Evolutionary conservation across 2,797 vertebrate species (phyloP), one percentile per base, ranked within the genome.

Genomic region (Paramormyrops hopkinsi): DNA sequence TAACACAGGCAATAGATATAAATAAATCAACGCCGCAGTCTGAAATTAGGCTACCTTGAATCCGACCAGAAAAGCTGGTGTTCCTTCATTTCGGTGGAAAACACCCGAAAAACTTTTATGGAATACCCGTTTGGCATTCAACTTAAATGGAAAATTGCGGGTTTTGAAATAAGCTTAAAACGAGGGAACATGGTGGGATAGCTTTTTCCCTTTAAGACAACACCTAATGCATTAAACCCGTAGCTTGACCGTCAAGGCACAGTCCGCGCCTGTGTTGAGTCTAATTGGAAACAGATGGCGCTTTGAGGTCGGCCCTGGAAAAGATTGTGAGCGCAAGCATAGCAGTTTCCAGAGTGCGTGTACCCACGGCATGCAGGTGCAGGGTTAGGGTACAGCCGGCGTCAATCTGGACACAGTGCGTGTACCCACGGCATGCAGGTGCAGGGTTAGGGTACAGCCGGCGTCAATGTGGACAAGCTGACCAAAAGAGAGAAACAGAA

Each of bases 211-310:
- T 92, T 89, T 87, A 92, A 94, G 93, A 94, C 94, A 93, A 95
- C 94, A 93, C 94, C 92, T 89, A 93, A 94, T 93, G 95, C 93
- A 93, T 95, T 94, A 93, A 94, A 91, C 93, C 88, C 92, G 94
- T 93, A 90, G 93, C 94, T 93, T 93, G 95, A 93, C 94, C 92
- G 93, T 92, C 92, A 93, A 17, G 92, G 94, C 94, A 94, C 92
- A 94, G 92, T 92, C 88, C 88, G 94, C 92, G 94, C 94, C 91
- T 93, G 87, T 90, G 87, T 91, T 92, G 92, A 92, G 87, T 92
- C 93, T 96, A 96, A 97, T 96, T 95, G 93, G 95, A 96, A 97
- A 92, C 97, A 96, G 95, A 97, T 96, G 95, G 93, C 37, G 92
- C 92, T 91, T 83, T 92, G 92, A 94, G 94, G 91, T 92, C 89